phyloP scores from a whole-genome alignment of 2,113 vertebrate species.

The Symphodus melops region DNA sequence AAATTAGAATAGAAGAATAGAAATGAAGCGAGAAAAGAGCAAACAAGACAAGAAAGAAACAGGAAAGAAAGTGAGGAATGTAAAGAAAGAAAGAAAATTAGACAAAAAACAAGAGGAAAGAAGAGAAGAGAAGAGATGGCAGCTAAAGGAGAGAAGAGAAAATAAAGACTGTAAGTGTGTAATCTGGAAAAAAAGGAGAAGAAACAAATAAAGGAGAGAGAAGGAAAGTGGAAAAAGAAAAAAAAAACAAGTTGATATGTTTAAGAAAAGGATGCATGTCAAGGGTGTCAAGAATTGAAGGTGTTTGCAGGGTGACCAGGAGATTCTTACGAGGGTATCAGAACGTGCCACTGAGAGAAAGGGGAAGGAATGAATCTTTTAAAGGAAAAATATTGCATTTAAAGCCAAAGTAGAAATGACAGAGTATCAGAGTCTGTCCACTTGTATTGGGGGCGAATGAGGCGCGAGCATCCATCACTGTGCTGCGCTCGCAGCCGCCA shows the following conservation, averaged over 20 bases:
- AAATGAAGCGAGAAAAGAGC: too few relatives aligned
- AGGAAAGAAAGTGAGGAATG: too few relatives aligned
- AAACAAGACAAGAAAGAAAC: too few relatives aligned
- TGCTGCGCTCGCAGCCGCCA: constrained; percentile 19
- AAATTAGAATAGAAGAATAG: too few relatives aligned
- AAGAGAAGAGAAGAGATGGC: not conserved
- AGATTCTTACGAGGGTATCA: not conserved
- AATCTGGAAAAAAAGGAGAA: too few relatives aligned
- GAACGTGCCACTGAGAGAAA: not conserved
- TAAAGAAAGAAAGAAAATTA: not conserved
- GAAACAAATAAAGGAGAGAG: not conserved
- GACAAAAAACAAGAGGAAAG: not conserved
- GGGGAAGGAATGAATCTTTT: not conserved
- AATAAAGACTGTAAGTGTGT: too few relatives aligned
- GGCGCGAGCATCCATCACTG: constrained; percentile 66
- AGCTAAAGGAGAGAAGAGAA: not conserved
- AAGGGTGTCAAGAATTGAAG: not conserved
- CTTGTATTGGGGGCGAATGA: not conserved
- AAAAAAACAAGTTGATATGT: too few relatives aligned
- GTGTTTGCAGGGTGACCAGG: not conserved
- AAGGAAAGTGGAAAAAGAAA: not conserved
- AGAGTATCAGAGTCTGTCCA: constrained; percentile 30
- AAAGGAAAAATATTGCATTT: not conserved
- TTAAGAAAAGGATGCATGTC: not conserved
- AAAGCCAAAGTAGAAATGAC: constrained; percentile 1